phyloP scores from a whole-genome alignment of 1,140 invertebrate species.

The Cotesia chilonis region DNA sequence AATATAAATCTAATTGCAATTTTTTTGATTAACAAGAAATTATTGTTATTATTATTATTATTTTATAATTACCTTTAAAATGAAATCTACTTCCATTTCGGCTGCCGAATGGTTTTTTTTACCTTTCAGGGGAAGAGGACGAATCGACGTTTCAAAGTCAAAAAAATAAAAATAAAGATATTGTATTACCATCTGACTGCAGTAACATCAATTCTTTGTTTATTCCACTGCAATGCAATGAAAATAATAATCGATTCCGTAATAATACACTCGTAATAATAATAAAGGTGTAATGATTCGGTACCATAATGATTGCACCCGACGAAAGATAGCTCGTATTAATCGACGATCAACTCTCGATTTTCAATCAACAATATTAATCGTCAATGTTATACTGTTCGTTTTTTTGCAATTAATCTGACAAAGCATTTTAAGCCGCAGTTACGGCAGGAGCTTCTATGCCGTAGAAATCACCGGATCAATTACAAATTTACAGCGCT shows the following conservation, averaged over 20 bases:
- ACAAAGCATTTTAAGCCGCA: conserved; percentile 4
- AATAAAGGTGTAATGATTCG: conserved; percentile 34
- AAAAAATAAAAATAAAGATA: no score
- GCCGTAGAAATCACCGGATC: conserved; percentile 28
- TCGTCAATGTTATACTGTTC: conserved; percentile 18
- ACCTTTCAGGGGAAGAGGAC: no score
- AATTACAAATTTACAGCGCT: conserved; percentile 39
- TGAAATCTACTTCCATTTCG: no score
- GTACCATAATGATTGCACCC: conserved; percentile 21
- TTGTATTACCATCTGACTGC: no score
- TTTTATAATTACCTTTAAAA: no score
- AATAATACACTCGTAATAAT: conserved; percentile 18
- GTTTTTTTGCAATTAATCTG: conserved; percentile 32
- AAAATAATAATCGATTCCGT: conserved; percentile 18
- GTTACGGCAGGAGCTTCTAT: conserved; percentile 33
- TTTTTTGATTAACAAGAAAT: no score
- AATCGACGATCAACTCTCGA: conserved; percentile 1
- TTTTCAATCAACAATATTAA: conserved; percentile 28
- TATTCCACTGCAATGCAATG: no score
- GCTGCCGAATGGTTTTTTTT: no score
- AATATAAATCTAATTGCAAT: no score
- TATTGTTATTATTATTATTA: no score
- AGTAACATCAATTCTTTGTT: no score
- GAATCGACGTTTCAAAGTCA: no score
- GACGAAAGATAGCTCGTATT: conserved; percentile 1